phyloP scores from a whole-genome alignment of 2,113 vertebrate species.

The Hippocampus comes region DNA sequence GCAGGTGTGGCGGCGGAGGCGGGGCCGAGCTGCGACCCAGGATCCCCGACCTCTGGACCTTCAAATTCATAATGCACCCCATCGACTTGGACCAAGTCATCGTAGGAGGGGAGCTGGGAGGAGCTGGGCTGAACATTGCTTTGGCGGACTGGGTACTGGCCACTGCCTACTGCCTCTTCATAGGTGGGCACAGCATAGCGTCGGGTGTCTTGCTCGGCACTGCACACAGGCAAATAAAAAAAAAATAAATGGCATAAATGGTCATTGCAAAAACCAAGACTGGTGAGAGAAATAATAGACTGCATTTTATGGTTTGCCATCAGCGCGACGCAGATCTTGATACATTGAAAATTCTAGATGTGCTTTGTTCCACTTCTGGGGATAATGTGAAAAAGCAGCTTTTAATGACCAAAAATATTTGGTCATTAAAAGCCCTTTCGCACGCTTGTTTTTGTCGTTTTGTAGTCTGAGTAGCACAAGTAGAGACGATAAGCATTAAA shows the following conservation, averaged over 20 bases:
- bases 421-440: no score
- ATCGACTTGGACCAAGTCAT: conserved; percentile 78
- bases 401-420: not conserved
- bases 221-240: conserved; percentile 25
- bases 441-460: no score
- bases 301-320: not conserved
- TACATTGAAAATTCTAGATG: not conserved
- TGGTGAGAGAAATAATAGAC: not conserved
- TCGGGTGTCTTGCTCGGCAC: conserved; percentile 57
- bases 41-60: conserved; percentile 9
- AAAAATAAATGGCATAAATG: not conserved
- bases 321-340: not conserved
- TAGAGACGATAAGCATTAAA: no score
- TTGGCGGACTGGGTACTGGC: conserved; percentile 68
- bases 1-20: not conserved
- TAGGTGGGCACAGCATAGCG: conserved; percentile 83
- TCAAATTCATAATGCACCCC: conserved; percentile 49
- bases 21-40: conserved; percentile 24
- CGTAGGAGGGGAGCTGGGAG: conserved; percentile 90
- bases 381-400: not conserved
- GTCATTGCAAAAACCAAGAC: not conserved
- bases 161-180: conserved; percentile 83
- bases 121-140: conserved; percentile 69
- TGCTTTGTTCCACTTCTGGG: no score
- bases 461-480: no score